Evolutionary conservation across 2,888 invertebrate species (phyloP).

Genomic region (Drosophila engyochracea): DNA sequence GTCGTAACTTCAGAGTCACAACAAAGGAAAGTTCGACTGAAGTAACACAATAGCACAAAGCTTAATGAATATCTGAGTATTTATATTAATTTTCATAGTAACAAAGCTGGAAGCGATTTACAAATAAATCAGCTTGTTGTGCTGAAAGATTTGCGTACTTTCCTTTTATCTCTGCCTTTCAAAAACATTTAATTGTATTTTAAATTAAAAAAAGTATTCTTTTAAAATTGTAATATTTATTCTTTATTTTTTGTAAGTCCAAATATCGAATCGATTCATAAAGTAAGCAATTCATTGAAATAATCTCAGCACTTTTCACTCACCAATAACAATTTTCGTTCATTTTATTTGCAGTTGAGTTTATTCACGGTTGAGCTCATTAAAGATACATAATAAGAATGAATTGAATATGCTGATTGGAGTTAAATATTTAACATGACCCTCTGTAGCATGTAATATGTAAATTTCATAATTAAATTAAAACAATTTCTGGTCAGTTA

Average conservation of each 20-base stretch:
- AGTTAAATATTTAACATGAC: constrained; percentile 6
- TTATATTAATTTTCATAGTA: constrained; percentile 14
- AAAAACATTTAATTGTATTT: background rate
- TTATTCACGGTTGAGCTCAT: constrained; percentile 16
- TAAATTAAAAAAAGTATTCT: background rate
- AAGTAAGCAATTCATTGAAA: constrained; percentile 16
- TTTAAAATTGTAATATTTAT: background rate
- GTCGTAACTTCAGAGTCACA: constrained; percentile 11
- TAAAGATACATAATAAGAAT: constrained; percentile 1
- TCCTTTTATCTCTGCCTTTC: background rate
- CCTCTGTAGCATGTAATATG: constrained; percentile 23
- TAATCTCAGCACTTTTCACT: background rate
- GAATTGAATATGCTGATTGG: constrained; percentile 10
- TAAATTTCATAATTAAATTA: constrained; percentile 33
- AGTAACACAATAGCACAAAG: constrained; percentile 7
- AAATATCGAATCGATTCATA: background rate
- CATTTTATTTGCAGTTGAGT: constrained; percentile 2
- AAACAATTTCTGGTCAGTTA: constrained; percentile 14
- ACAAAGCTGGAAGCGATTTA: constrained; percentile 3
- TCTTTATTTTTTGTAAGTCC: background rate
- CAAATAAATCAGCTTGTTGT: background rate
- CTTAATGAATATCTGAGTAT: constrained; percentile 19
- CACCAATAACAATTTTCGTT: background rate
- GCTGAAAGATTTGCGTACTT: background rate
- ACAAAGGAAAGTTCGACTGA: constrained; percentile 34